Base-by-base conservation (phyloP, 2,888 invertebrate species). In the Andricus curvator region DNA sequence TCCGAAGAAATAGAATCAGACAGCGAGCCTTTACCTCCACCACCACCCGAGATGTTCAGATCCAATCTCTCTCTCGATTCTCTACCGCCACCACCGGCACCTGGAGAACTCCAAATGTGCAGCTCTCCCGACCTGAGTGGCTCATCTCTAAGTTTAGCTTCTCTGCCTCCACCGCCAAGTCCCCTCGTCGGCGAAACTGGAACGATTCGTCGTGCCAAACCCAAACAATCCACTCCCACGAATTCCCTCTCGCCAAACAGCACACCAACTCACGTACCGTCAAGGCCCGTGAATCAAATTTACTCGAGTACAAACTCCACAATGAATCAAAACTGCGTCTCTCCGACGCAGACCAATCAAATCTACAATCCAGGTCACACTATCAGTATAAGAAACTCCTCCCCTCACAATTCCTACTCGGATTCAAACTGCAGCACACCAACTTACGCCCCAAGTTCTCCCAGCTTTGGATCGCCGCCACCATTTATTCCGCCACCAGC, bases 61-160 rank as follows among this genome's bases (percentile, higher is more conserved):
- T 97, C 97, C 1, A 96, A 96, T 20, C 93, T 96, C 17, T 97
- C 97, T 37, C 92, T 97, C 64, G 97, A 97, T 87, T 97, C 96
- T n/a, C 92, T 97, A 81, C 97, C 96, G 0, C 97, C 97, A 22
- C 97, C 97, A 1, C 96, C 95, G 70, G 96, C 96, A 64, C 96
- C 96, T 8, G 93, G 93, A 78, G 94, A 94, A 83, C 88, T 94
- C 33, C 94, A 94, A 8, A 92, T 93, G 17, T 93, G 94, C 88
- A 92, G 93, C 65, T 93, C 93, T 3, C 93, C 83, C 84, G 95
- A 96, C 82, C 92, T 96, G 13, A 94, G 95, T 17, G 96, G 96
- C 6, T 96, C 97, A 9, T 96, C 96, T 88, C 92, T 96, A 48
- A 95, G 95, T 70, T 90, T 96, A 81, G 94, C 94, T 87, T 96